A percentile compares a stretch with the other conserved stretches of the same genome.
Evolutionary conservation across 2,888 invertebrate species (phyloP).

Genomic region (Pilophorus perplexus): DNA sequence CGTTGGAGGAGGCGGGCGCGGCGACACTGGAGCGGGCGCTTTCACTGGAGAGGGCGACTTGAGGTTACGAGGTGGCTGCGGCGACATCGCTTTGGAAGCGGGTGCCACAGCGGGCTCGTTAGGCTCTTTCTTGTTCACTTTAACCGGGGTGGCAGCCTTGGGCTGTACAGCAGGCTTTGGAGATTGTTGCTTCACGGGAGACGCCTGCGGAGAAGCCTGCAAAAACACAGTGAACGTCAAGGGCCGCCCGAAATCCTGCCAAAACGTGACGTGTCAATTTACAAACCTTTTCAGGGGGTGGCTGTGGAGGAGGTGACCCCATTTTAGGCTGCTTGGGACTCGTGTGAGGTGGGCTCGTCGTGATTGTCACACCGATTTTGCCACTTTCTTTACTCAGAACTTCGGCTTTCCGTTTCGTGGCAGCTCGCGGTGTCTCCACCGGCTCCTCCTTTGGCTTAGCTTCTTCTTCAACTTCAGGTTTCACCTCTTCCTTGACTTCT

Average conservation of each 20-base stretch:
- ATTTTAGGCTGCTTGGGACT: slow-evolving; percentile 53
- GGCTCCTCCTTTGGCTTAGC: slow-evolving; percentile 45
- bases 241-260: background rate
- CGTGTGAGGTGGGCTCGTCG: slow-evolving; percentile 59
- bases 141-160: background rate
- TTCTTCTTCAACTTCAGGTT: slow-evolving; percentile 39
- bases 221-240: too few species aligned
- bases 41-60: slow-evolving; percentile 18
- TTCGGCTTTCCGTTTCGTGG: slow-evolving; percentile 80
- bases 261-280: too few species aligned
- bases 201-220: slow-evolving; percentile 8
- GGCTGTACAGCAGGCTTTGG: background rate
- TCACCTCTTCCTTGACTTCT: slow-evolving; percentile 1
- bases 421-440: slow-evolving; percentile 26
- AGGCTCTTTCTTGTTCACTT: slow-evolving; percentile 13
- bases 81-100: slow-evolving; percentile 26
- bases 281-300: slow-evolving; percentile 13
- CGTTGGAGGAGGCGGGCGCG: slow-evolving; percentile 4
- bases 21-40: slow-evolving; percentile 19
- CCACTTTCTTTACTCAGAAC: slow-evolving; percentile 82
- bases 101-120: slow-evolving; percentile 11
- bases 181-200: slow-evolving; percentile 3
- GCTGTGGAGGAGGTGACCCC: slow-evolving; percentile 50
- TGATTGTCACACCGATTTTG: slow-evolving; percentile 87
- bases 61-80: slow-evolving; percentile 13